Evolutionary conservation across 2,888 invertebrate species (phyloP).

Genomic region (Trissolcus brochymenae): DNA sequence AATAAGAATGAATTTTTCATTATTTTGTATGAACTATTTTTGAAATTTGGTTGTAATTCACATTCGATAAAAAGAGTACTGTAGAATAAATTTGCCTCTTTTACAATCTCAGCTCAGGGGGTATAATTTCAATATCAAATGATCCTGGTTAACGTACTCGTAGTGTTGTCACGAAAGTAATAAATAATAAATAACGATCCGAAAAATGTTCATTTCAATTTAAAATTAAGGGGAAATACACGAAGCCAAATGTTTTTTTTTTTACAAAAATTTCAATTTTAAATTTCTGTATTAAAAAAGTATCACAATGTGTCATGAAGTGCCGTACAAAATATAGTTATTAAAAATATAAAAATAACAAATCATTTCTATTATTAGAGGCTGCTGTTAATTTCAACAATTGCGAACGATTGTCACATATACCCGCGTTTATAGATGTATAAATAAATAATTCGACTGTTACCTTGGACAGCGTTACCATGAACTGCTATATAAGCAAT

Average conservation of each 20-base stretch:
- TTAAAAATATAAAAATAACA: background rate
- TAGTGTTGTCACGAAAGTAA: too few relatives aligned
- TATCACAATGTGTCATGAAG: background rate
- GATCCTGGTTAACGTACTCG: too few relatives aligned
- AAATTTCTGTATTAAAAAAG: background rate
- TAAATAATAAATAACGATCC: too few relatives aligned
- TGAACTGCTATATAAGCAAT: conserved; percentile 69
- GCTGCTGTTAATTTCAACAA: background rate
- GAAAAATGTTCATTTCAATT: too few relatives aligned
- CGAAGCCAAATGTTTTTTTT: too few relatives aligned
- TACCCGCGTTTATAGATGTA: conserved; percentile 2
- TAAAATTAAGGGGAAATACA: too few relatives aligned
- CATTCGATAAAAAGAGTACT: too few relatives aligned
- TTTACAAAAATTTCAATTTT: background rate
- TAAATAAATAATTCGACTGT: conserved; percentile 25
- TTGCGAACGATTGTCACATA: conserved; percentile 2
- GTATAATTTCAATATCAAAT: too few relatives aligned
- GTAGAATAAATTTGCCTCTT: too few relatives aligned
- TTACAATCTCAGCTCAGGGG: too few relatives aligned
- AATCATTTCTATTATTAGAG: background rate
- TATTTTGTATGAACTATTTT: background rate
- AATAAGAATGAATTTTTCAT: conserved; percentile 3
- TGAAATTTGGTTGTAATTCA: background rate
- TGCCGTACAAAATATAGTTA: background rate
- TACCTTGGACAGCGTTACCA: conserved; percentile 63